phyloP scores from a whole-genome alignment of 2,888 invertebrate species.

The Epirrhoe tristata region DNA sequence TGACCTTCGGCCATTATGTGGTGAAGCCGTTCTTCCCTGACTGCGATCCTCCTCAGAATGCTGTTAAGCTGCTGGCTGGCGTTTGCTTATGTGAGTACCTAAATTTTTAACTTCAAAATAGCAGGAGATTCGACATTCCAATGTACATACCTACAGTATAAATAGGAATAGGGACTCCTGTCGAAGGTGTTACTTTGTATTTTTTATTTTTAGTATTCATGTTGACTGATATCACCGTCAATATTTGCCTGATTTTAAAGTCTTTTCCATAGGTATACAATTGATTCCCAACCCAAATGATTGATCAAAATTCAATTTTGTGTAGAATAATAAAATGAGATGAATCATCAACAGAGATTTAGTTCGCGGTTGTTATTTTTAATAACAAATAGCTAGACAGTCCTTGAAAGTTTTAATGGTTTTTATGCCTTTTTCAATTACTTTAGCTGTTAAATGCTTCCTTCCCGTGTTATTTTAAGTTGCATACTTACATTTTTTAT shows the following conservation, averaged over 20 bases:
- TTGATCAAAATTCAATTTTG: neutral
- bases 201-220: no score
- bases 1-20: slow-evolving; percentile 96
- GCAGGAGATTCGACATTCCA: no score
- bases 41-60: slow-evolving; percentile 90
- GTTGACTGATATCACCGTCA: no score
- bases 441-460: neutral
- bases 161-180: no score
- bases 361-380: neutral
- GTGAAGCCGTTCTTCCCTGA: slow-evolving; percentile 94
- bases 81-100: slow-evolving; percentile 91
- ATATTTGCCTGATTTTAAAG: no score
- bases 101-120: neutral
- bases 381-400: neutral
- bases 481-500: no score
- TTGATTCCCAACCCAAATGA: no score
- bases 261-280: no score
- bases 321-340: neutral
- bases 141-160: no score
- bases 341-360: neutral
- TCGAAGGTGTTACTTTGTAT: no score
- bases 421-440: neutral
- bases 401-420: neutral
- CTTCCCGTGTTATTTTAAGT: no score
- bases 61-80: slow-evolving; percentile 92